A percentile compares a stretch with the other conserved stretches of the same genome.
Conservation (phyloP, 2,113 vertebrate genomes). For the Protobothrops flavoviridis region DNA sequence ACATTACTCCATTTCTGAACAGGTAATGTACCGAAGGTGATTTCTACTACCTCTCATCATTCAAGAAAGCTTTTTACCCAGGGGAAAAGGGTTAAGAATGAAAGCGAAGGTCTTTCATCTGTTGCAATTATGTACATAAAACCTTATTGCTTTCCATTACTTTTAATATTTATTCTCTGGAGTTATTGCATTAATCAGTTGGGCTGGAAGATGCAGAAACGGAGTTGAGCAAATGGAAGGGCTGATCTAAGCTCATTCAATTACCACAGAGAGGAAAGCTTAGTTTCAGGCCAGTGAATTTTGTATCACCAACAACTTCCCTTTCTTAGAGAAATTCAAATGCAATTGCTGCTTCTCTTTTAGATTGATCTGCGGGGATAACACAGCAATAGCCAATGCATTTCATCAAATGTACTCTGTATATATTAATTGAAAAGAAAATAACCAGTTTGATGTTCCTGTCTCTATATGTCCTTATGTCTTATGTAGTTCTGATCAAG, state of each 20-base stretch:
- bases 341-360: neutral
- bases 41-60: neutral
- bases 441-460: neutral
- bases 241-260: neutral
- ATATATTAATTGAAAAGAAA: slow-evolving; percentile 6
- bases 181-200: neutral
- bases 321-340: slow-evolving; percentile 19
- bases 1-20: neutral
- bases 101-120: neutral
- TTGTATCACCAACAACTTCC: slow-evolving; percentile 9
- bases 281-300: slow-evolving; percentile 22
- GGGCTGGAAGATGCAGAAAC: neutral
- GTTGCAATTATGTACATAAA: neutral
- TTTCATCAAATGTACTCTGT: slow-evolving; percentile 16
- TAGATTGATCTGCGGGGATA: neutral
- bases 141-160: slow-evolving; percentile 6
- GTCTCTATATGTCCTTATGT: neutral
- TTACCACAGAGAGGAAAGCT: neutral
- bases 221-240: neutral
- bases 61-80: neutral
- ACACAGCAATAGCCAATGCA: neutral
- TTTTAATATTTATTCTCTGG: slow-evolving; percentile 40
- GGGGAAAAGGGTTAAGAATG: neutral
- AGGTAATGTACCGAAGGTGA: slow-evolving; percentile 2
- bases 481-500: neutral